These are phyloP conservation scores for Motacilla tschutschensis DNA, from an alignment of 2,113 vertebrate species.

Conservation along the genomic window DNA sequence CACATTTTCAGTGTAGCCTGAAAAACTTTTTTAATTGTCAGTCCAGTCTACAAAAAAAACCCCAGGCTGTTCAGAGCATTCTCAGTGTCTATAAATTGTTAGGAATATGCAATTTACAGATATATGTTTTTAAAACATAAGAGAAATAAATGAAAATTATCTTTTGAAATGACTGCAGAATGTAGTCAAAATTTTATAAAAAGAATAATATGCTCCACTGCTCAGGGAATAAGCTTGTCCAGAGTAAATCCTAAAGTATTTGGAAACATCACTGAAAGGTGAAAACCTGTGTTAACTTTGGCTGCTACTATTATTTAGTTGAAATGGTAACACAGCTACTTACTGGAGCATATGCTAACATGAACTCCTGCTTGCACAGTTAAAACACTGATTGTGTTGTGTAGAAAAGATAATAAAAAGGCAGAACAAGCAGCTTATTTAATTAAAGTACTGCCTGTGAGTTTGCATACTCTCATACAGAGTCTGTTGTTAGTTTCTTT, in stretches of 20 bases:
- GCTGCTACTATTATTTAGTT: not conserved
- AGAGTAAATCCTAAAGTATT: not conserved
- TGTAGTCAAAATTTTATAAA: not conserved
- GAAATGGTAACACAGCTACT: not conserved
- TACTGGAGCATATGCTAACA: not conserved
- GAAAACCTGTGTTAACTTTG: not conserved
- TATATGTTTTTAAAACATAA: not conserved
- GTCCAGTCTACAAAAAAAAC: not conserved
- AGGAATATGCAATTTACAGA: not conserved
- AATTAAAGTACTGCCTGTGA: not conserved
- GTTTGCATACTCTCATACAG: not conserved
- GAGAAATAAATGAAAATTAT: not conserved
- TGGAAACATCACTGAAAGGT: not conserved
- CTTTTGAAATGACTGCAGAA: not conserved
- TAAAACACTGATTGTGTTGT: not conserved
- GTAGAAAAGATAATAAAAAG: not conserved
- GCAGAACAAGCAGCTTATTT: not conserved
- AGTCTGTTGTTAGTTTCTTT: not conserved
- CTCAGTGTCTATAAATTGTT: not conserved
- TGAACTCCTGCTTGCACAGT: not conserved
- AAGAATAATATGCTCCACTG: not conserved
- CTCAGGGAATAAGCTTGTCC: not conserved
- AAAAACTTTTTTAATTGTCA: not conserved
- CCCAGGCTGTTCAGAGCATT: rapidly evolving
- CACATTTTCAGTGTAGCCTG: not conserved